Evolutionary conservation across 2,888 invertebrate genomes (phyloP), one percentile per base, ranked within the genome.

Genomic region (Sipha maydis): DNA sequence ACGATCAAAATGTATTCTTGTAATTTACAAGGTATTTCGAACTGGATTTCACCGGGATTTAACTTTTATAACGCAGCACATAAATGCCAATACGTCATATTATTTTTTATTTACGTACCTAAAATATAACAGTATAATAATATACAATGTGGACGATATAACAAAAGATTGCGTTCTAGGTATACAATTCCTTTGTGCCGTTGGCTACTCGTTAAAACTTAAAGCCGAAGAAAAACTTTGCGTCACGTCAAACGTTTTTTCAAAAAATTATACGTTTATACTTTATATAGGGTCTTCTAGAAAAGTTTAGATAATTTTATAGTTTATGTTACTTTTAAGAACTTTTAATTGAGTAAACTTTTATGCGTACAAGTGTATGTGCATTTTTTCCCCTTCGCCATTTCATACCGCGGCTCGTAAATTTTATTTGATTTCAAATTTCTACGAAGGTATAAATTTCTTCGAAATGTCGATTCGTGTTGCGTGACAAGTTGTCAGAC

Each of bases 321-420:
- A 69, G 34, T 73, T 34, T 34, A 34, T 19, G 31, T 34, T 34
- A 34, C 73, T 31, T 34, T 34, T 34, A 31, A 34, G 34, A 73
- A 73, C 73, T 73, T 73, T 73, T 73, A 73, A 73, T 73, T 73
- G 73, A 14, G 9, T 34, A 21, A 69, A 73, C 19, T 73, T 31
- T 19, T 28, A 14, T n/a, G 4, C n/a, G 9, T 48, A 48, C 2
- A 48, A 11, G 48, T 48, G 14, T 19, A 48, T 48, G 48, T 14
- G 0, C 48, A 48, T 0, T 1, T 69, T 28, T 28, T 28, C 28
- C n/a, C 8, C 28, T 28, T 28, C 28, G 28, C 7, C 14, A 11
- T 69, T 61, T 61, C 25, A 48, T 11, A 61, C 25, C 28, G 11
- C 67, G n/a, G 21, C n/a, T n/a, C 69, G 28, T 69, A 11, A 69